phyloP scores from a whole-genome alignment of 2,888 invertebrate species.

The Torymus auratus region DNA sequence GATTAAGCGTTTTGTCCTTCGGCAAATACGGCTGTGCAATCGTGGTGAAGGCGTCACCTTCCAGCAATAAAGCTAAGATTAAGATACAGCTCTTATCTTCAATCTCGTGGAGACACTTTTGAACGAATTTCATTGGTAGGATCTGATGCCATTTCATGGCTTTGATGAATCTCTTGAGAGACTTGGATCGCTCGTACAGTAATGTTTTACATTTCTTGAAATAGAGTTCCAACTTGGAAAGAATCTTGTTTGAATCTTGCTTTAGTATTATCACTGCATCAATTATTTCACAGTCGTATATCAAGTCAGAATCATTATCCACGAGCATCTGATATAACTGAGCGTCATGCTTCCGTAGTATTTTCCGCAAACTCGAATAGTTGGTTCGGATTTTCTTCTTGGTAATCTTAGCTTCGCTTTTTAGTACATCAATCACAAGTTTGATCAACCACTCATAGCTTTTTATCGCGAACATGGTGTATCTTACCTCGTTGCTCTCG shows the following conservation, averaged over 20 bases:
- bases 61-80: constrained; percentile 63
- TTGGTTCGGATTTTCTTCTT: neutral
- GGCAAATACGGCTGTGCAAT: constrained; percentile 66
- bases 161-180: constrained; percentile 60
- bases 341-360: constrained; percentile 6
- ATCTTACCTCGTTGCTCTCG: neutral
- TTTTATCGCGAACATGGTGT: neutral
- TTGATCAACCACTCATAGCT: constrained; percentile 44
- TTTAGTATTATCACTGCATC: constrained; percentile 29
- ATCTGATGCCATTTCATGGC: constrained; percentile 67
- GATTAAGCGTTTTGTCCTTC: constrained; percentile 58
- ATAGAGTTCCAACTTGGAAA: constrained; percentile 50
- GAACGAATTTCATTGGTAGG: constrained; percentile 65
- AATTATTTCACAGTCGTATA: constrained; percentile 18
- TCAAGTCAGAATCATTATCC: constrained; percentile 10
- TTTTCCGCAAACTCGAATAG: neutral
- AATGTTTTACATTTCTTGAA: neutral
- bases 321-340: constrained; percentile 38
- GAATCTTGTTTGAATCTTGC: constrained; percentile 21
- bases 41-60: constrained; percentile 58
- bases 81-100: constrained; percentile 2
- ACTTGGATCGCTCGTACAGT: neutral
- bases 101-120: constrained; percentile 39
- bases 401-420: neutral
- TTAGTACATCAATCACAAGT: constrained; percentile 4